Base-by-base conservation (phyloP, 2,797 vertebrate genomes). In the Propithecus deckenii region DNA sequence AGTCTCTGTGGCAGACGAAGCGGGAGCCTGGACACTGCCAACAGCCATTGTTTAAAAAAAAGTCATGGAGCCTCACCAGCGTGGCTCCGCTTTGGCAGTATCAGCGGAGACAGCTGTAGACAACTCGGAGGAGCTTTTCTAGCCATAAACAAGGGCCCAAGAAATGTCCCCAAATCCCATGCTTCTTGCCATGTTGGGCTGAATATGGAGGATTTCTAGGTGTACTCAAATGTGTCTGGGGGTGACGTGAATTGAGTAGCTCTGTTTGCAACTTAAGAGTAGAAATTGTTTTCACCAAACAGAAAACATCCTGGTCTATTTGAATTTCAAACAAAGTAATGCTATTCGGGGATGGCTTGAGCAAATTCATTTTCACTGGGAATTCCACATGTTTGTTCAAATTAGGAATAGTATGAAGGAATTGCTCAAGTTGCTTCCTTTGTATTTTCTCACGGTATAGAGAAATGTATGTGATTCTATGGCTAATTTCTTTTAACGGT, bases 291-390 rank as follows among this genome's bases (percentile, higher is more conserved):
- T 74, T 88, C 78, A 85, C 78, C 89, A 86, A 80, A 75, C 35
- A 81, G 76, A 96, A 95, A 92, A 92, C 78, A 94, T 46, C 83
- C 41, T 76, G 41, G 46, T 74, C 57, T 30, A 25, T 86, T 87
- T 71, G 89, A 94, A 83, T 94, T 89, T 91, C 79, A 90, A 65
- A 78, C 67, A 90, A 96, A 95, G 63, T 32, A 63, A 41, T 63
- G 69, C 59, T 88, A 14, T 83, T 95, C 17, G 46, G 63, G 74
- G 32, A 43, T 69, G 76, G 89, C 57, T n/a, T 13, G 32, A 86
- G 43, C 30, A 80, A 91, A 86, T 67, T 46, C 61, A 81, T 69
- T 92, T 72, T 38, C 32, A 13, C 2, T 80, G 89, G 78, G 63
- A 28, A 71, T 11, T 48, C 69, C 8, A 32, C 50, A 7, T 30